Evolutionary conservation across 2,888 invertebrate species (phyloP), one percentile per base, ranked within the genome.

Genomic region (Endomychus coccineus): DNA sequence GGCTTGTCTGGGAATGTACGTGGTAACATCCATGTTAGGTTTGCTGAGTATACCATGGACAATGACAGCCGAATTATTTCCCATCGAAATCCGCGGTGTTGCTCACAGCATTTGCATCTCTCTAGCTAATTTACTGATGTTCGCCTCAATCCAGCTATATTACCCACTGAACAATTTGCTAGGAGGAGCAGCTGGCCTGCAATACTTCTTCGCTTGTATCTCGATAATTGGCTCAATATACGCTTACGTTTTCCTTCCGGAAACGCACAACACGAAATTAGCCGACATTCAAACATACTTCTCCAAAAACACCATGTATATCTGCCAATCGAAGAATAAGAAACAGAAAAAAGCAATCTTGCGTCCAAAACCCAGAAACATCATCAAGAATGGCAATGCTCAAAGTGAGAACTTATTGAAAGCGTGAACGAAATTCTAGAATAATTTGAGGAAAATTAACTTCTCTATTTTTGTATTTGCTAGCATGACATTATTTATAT

Each of bases 61-160:
- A n/a, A 74, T 77, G 74, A 76, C 75, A 1, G 76, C 76, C 0
- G 77, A 77, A 60, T 56, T 77, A 3, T 77, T 75, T 50, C 76
- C 76, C 1, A 66, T 73, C 2, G 74, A 75, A 44, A 75, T 77
- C 25, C 66, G 77, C 13, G 75, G 75, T 2, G 60, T 75, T 9
- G 75, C 75, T 0, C 75, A 76, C 46, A 73, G 75, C 5, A 64
- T 76, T 29, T 68, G 71, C 25, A 73, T 74, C 53, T 71, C 71
- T 19, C 62, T 71, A 45, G 76, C 74, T 1, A 74, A 75, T 49
- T 45, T 74, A 15, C 57, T 75, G 1, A 74, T 77, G 74, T 77
- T 76, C 49, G 61, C 66, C 1, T 69, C 75, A 0, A 66, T 77
- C 1, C 74, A 75, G 48, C 66, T 66, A 37, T 76, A 73, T 52